phyloP scores from a whole-genome alignment of 2,113 vertebrate genomes.

The Actenoides hombroni region DNA sequence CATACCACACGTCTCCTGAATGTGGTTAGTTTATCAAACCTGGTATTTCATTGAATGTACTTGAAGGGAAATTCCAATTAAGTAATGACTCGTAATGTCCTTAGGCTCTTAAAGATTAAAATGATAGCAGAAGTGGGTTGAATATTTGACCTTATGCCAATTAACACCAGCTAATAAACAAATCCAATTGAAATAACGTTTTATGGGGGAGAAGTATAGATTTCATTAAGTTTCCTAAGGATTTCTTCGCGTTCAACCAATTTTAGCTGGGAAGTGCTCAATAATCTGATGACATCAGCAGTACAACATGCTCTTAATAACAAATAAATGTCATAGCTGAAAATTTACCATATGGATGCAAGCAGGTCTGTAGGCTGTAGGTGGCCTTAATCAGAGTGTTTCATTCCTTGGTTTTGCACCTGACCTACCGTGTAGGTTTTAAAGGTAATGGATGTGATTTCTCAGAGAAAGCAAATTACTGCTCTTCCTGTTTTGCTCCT shows the following conservation, averaged over 20 bases:
- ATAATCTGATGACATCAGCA: neutral
- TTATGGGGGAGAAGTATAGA: neutral
- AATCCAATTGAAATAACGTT: neutral
- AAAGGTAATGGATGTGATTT: neutral
- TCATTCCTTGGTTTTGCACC: neutral
- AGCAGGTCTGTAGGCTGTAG: neutral
- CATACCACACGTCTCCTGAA: neutral
- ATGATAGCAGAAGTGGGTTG: neutral
- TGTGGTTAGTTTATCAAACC: neutral
- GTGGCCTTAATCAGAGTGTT: neutral
- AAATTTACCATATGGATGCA: neutral
- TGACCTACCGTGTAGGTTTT: neutral
- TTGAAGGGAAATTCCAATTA: slow-evolving; percentile 36
- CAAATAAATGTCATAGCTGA: neutral
- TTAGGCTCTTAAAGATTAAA: neutral
- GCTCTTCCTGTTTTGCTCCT: neutral
- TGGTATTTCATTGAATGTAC: neutral
- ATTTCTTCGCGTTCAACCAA: neutral
- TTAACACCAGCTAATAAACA: neutral
- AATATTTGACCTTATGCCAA: slow-evolving; percentile 17
- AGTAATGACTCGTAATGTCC: neutral
- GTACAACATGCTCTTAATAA: neutral
- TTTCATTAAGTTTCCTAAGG: neutral
- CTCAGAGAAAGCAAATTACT: neutral
- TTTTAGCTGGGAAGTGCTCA: neutral